Base-by-base conservation (phyloP, 2,888 invertebrate genomes). In the Cheilosia vernalis region DNA sequence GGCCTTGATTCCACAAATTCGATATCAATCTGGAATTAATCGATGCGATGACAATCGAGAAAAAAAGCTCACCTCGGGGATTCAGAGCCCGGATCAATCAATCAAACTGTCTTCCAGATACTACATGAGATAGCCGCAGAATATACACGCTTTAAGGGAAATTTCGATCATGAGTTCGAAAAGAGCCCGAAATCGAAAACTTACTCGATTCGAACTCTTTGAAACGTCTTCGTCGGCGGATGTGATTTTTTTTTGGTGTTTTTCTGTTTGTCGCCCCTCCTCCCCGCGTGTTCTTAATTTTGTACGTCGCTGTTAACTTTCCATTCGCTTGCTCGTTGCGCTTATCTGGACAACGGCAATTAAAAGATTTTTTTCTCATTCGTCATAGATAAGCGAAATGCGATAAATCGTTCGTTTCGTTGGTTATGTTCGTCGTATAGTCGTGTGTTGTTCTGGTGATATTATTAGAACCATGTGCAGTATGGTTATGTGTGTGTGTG, bases 281-380 rank as follows among this genome's bases (percentile, higher is more conserved):
- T 15, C 19, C 21, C 15, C 24, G 5, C 44, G 9, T n/a, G 13
- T n/a, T 27, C 63, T 7, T 7, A 40, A 37, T 58, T 70, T 37
- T 49, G 21, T n/a, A 56, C 17, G 21, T 42, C 15, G 27, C 27
- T 67, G 60, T 74, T 61, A 44, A 82, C 44, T 77, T 79, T 74
- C 51, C 79, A 79, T 74, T 74, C 58, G 49, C 69, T 63, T 53
- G 84, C 44, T 70, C 37, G 44, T 17, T 24, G 44, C 44, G 81
- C 85, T 85, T 81, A 85, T 86, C 86, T 72, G 69, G 69, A 86
- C 85, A 87, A 87, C 61, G 49, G 83, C 86, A 87, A 87, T 87
- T 87, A 87, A 86, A 78, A 70, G 79, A 69, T 77, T 82, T 86
- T 77, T 86, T 80, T 78, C 69, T 73, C 82, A 80, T 87, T 83